Percentiles rank a stretch among this genome's conserved stretches.
Evolutionary conservation across 2,888 invertebrate species (phyloP).

Genomic region (Isoperla grammatica): DNA sequence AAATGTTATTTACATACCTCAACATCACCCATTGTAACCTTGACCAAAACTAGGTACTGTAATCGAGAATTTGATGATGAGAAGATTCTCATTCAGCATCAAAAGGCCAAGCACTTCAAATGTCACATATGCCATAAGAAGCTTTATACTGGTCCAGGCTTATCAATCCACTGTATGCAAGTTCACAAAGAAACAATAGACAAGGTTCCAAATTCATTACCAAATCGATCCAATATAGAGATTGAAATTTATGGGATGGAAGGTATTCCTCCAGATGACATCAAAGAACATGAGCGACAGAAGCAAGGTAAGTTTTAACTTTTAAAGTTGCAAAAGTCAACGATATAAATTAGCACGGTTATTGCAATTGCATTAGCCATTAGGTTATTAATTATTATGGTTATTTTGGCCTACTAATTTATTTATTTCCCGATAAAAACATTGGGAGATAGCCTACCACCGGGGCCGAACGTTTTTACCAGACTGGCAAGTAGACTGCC

Average conservation of each 20-base stretch:
- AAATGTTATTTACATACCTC: too few relatives aligned
- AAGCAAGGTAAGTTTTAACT: conserved; percentile 48
- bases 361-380: conserved; percentile 1
- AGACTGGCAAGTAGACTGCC: too few relatives aligned
- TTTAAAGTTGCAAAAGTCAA: conserved; percentile 7
- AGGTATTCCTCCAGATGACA: conserved; percentile 94
- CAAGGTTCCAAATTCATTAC: conserved; percentile 97
- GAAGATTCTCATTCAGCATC: conserved; percentile 98
- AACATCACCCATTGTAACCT: too few relatives aligned
- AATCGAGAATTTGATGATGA: conserved; percentile 99
- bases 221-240: conserved; percentile 96
- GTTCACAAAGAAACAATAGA: conserved; percentile 99
- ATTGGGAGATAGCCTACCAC: too few relatives aligned
- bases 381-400: too few relatives aligned
- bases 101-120: conserved; percentile 99
- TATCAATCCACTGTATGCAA: conserved; percentile 99
- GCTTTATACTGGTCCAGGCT: conserved; percentile 94
- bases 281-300: conserved; percentile 89
- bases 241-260: conserved; percentile 99
- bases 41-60: conserved; percentile 76
- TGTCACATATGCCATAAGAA: conserved; percentile 99
- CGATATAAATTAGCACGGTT: background rate
- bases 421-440: too few relatives aligned
- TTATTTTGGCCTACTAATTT: too few relatives aligned
- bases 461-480: too few relatives aligned